Base-by-base conservation (phyloP, 2,888 invertebrate genomes). In the Galerucella pusilla region DNA sequence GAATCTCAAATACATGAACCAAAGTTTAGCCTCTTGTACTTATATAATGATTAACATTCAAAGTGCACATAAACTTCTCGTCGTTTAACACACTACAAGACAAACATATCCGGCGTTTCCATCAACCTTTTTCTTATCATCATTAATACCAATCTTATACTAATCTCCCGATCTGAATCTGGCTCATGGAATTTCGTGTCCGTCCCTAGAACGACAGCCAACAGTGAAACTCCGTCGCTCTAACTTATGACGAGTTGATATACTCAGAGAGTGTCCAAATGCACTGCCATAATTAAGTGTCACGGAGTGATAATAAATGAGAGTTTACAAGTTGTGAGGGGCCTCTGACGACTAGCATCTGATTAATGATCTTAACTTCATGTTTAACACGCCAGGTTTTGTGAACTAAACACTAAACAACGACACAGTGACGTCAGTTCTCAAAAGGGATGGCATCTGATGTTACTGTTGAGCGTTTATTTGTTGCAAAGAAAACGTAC, bases 311-410 rank as follows among this genome's bases (percentile, higher is more conserved):
- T 84, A 83, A 85, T 83, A 85, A 84, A 85, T 84, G 85, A 85
- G 84, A 83, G 81, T 81, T 78, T 77, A 78, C 78, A 79, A 79
- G 80, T 79, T 76, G 74, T 73, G 75, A 74, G 75, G 76, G 70
- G 81, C 79, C 81, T 84, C 83, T 85, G 81, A 82, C 80, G 81
- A 81, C 83, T 80, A 80, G 81, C 81, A 80, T 80, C 85, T 87
- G 87, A 87, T 87, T 87, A 87, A 87, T 87, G 87, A 86, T 85
- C 84, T 82, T 81, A 83, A 84, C 84, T 85, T 82, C 83, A 83
- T 86, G 86, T 86, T 86, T 83, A 86, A 86, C 86, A 86, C 83
- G 82, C 79, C 80, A 78, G 81, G 85, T 85, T 85, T 85, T 86
- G 86, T 87, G 85, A 85, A 84, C 83, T 85, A 86, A 86, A 86